Percentiles rank a stretch among this genome's conserved stretches.
Evolutionary conservation across 2,113 vertebrate genomes (phyloP).

Genomic region (pig (Sus scrofa)): T2T-Sscrofa CM000830.6:102052501-102053000

Average conservation of each 20-base stretch:
- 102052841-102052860: background rate
- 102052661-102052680: background rate
- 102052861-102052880: background rate
- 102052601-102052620: background rate
- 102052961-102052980: background rate
- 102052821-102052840: background rate
- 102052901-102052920: background rate
- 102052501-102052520: conserved; percentile 11
- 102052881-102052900: background rate
- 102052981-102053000: background rate
- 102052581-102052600: background rate
- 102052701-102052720: too few relatives aligned
- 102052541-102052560: background rate
- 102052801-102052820: background rate
- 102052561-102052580: background rate
- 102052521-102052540: background rate
- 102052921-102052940: background rate
- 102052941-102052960: background rate
- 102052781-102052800: background rate
- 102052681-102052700: too few relatives aligned
- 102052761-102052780: background rate
- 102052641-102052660: background rate
- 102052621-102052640: background rate
- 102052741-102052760: background rate
- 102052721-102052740: too few relatives aligned